A percentile compares a stretch with the other conserved stretches of the same genome.
phyloP scores from a whole-genome alignment of 2,888 invertebrate species.

The Smittia sp. region DNA sequence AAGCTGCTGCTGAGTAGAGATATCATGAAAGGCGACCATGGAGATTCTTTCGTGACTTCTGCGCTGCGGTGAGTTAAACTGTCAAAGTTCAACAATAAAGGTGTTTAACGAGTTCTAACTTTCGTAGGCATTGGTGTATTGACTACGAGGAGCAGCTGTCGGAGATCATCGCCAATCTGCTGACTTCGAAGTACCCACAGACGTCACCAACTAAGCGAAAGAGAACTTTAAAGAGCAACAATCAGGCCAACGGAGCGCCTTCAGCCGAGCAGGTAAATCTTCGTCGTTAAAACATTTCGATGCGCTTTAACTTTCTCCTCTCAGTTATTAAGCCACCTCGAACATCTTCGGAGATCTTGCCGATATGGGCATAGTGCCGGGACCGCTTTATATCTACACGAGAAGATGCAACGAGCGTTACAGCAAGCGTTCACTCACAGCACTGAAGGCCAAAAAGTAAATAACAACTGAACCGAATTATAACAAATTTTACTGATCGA shows the following conservation, averaged over 20 bases:
- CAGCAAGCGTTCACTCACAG: constrained; percentile 84
- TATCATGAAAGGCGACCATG: constrained; percentile 67
- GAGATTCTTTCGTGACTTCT: constrained; percentile 87
- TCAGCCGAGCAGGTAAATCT: constrained; percentile 70
- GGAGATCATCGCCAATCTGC: constrained; percentile 72
- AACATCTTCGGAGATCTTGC: constrained; percentile 78
- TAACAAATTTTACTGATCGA: background rate
- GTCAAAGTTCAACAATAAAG: background rate
- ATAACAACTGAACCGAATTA: background rate
- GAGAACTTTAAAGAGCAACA: constrained; percentile 71
- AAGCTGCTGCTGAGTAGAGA: constrained; percentile 77
- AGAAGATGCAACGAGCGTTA: constrained; percentile 87
- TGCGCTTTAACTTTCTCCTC: constrained; percentile 40
- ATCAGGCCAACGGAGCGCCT: constrained; percentile 67
- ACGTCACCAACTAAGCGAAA: constrained; percentile 90
- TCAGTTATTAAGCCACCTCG: constrained; percentile 85
- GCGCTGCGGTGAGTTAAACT: constrained; percentile 65
- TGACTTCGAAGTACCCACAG: constrained; percentile 79
- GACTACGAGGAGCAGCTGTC: constrained; percentile 86
- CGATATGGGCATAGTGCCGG: constrained; percentile 57
- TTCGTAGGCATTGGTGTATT: constrained; percentile 78
- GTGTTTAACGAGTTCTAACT: background rate
- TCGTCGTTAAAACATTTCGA: background rate
- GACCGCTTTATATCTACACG: constrained; percentile 79
- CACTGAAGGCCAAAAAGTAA: constrained; percentile 78